Base-by-base conservation (phyloP, 1,140 invertebrate species). In the Leguminivora glycinivorella region DNA sequence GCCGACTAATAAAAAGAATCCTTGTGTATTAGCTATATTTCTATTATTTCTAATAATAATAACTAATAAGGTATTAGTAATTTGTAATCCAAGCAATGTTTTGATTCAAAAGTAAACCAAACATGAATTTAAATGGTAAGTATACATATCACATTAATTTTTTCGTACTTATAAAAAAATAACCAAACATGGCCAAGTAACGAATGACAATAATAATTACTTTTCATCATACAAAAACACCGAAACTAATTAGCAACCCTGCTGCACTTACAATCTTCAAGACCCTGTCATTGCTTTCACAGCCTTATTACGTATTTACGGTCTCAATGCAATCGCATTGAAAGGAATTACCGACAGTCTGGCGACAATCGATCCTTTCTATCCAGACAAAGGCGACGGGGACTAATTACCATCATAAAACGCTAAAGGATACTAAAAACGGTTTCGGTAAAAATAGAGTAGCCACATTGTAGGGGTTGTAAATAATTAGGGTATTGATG, bases 381-480 rank as follows among this genome's bases (percentile, higher is more conserved):
- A 72, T 31, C 38, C 70, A 68, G 58, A 74, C 69, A 76, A 74
- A 67, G 67, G 47, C 68, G 68, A 70, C 69, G 70, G 70, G 70
- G 79, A 83, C 79, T 82, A 84, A 85, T 87, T 84, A 81, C 58
- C 25, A 56, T 69, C 60, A 71, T 84, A 82, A 80, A 84, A 82
- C 80, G 73, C 74, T 70, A 74, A 80, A 80, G 76, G 69, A 73
- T 29, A 52, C 56, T 69, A 74, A 75, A 82, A 81, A 75, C 69
- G 68, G 43, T 72, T 80, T 76, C 73, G 56, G 71, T 67, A 76
- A 73, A 67, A 81, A 80, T 58, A 78, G 77, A 77, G 78, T 78
- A 76, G 76, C 72, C 69, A 78, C 72, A 81, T 76, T 83, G 78
- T 83, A 75, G 67, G 72, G 71, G 78, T 68, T 78, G 78, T 84